Evolutionary conservation across 2,797 vertebrate species (phyloP).

Genomic region (Lepus townsendii): DNA sequence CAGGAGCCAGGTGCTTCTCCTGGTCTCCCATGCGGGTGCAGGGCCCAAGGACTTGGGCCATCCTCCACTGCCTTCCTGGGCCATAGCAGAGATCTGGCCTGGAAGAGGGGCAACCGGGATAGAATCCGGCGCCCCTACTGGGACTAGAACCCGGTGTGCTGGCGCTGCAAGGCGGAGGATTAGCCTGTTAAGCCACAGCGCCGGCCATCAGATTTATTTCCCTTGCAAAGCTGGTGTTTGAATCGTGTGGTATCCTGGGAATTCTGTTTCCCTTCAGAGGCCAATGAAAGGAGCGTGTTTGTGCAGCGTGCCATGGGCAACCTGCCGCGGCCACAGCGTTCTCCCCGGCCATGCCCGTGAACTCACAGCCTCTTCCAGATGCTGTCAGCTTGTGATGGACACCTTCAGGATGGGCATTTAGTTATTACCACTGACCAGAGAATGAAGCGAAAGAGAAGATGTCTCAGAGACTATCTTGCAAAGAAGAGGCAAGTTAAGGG

Average conservation of each 20-base stretch:
- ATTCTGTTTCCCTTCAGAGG: constrained; percentile 9
- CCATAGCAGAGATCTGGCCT: too few relatives aligned
- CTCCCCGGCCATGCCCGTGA: not conserved
- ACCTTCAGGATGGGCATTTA: not conserved
- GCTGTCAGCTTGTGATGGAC: not conserved
- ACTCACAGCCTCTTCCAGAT: not conserved
- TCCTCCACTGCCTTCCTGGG: too few relatives aligned
- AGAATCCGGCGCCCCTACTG: too few relatives aligned
- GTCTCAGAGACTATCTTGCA: not conserved
- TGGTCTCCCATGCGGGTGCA: too few relatives aligned
- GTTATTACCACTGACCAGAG: not conserved
- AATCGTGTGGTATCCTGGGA: not conserved
- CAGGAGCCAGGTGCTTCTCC: too few relatives aligned
- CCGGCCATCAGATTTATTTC: not conserved
- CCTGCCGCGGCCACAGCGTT: not conserved
- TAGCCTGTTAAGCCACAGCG: too few relatives aligned
- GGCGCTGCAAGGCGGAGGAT: too few relatives aligned
- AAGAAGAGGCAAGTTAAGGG: not conserved
- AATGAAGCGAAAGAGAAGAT: not conserved
- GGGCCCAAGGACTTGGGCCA: too few relatives aligned
- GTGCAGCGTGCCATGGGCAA: not conserved
- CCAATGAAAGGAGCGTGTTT: not conserved
- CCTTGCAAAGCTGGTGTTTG: not conserved
- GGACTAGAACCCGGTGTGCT: too few relatives aligned
- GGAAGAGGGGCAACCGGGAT: too few relatives aligned